Base-by-base conservation (phyloP, 2,888 invertebrate genomes). In the Drosophila robusta region DNA sequence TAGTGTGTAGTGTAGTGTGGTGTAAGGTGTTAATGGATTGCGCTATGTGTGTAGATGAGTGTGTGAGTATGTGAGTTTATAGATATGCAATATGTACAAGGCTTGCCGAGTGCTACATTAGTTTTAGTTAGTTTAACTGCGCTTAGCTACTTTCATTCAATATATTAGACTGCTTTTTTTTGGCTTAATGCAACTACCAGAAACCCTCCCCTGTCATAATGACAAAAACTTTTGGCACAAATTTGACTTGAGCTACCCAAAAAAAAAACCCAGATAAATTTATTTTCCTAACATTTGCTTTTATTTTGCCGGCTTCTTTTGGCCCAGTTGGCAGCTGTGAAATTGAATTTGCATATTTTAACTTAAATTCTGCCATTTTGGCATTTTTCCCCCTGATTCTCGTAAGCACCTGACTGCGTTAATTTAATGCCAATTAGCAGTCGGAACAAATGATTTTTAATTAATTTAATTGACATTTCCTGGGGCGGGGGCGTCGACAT, bases 371-470 rank as follows among this genome's bases (percentile, higher is more conserved):
- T 42, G 36, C 2, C n/a, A 55, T 36, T 14, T 22, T 29, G 16
- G 36, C 46, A 42, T 36, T 45, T 54, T 39, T 56, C 9, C 11
- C 18, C 22, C 14, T 38, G 54, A 11, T 32, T 32, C 54, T 47
- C 65, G 60, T 66, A 66, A 65, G 54, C 55, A 75, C 66, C 80
- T 61, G 52, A 56, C 61, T 51, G 26, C 39, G 29, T 44, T 49
- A 70, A 75, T 83, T 65, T 51, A 85, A 81, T 64, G 76, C 56
- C 83, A 80, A 75, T 84, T 80, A 70, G 62, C 70, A 79, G 70
- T 57, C 54, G 71, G 68, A 70, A 54, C 64, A 74, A 71, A 64
- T 66, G 74, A 74, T 61, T 87, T 86, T 86, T 67, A 69, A 83
- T 86, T 88, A 70, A 74, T 73, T 72, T 88, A 88, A 84, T 84